Evolutionary conservation across 2,113 vertebrate species (phyloP), one percentile per base, ranked within the genome.

Genomic region (Sporophila hypoxantha): DNA sequence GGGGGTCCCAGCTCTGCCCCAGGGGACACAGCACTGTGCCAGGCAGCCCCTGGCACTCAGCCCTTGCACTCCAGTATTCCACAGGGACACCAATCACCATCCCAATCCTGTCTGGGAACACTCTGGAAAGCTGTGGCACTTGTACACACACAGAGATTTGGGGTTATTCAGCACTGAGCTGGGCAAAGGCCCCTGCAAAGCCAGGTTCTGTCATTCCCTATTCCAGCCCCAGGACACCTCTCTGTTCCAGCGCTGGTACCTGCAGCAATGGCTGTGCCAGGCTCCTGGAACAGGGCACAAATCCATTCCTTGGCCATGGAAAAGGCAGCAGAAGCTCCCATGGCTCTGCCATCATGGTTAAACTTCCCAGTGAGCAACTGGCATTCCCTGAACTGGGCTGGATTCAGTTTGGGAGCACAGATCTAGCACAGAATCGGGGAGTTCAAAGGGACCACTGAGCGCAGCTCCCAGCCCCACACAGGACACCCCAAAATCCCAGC

Each of bases 281-380:
- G 60, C 42, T 17, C 9, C 0, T 8, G 3, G 53, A 32, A 46
- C 50, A 18, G 47, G 22, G 62, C 29, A 34, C 26, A 2, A 26
- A 55, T 37, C 65, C 3, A 4, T 3, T 3, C 27, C 5, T 52
- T 32, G 39, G 8, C 65, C 65, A 14, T 2, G n/a, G 85, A 61
- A 60, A 47, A 56, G 16, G 10, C 4, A 6, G 67, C 4, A 49
- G 39, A 37, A 50, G 30, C 11, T 32, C 50, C 78, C 56, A 3
- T 0, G 27, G 62, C 14, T 60, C 14, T 30, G 50, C 10, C 36
- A 9, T 0, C 7, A 0, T 2, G 8, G 42, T 9, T 25, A 14
- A 46, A 73, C 17, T 16, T 34, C 52, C 47, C 82, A 6, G 30
- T 0, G n/a, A 69, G 67, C 18, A 69, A 2, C 2, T 37, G 46